These are phyloP conservation scores for Drosophila cognata DNA, from an alignment of 2,888 invertebrate genomes.

Conservation along the genomic window DNA sequence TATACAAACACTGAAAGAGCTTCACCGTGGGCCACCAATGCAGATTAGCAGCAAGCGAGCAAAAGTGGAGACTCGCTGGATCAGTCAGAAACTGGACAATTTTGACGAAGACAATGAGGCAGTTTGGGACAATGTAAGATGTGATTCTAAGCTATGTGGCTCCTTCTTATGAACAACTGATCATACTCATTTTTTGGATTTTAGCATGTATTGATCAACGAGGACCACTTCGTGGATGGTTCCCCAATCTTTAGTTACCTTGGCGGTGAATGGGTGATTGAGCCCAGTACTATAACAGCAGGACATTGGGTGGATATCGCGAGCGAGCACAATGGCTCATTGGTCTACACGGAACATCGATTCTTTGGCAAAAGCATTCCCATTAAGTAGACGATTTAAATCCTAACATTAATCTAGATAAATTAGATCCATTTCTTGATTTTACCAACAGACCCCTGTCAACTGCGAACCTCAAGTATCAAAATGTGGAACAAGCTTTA, in stretches of 20 bases:
- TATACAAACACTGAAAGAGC: constrained; percentile 35
- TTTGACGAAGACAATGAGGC: constrained; percentile 86
- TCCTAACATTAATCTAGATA: background rate
- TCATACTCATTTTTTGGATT: background rate
- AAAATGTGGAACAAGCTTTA: constrained; percentile 88
- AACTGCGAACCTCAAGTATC: constrained; percentile 86
- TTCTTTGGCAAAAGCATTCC: constrained; percentile 91
- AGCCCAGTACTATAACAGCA: constrained; percentile 86
- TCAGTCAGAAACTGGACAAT: constrained; percentile 86
- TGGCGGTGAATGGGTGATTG: constrained; percentile 89
- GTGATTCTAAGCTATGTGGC: background rate
- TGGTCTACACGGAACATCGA: constrained; percentile 91
- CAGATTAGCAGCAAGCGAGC: constrained; percentile 15
- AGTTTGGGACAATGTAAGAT: constrained; percentile 85
- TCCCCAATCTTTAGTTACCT: constrained; percentile 88
- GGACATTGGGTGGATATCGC: constrained; percentile 88
- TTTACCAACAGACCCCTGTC: constrained; percentile 34
- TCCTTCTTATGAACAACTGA: too few relatives aligned
- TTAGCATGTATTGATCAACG: constrained; percentile 85
- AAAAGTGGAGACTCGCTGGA: constrained; percentile 82
- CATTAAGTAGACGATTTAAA: constrained; percentile 86
- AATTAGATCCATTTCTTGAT: background rate
- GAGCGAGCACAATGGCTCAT: constrained; percentile 86
- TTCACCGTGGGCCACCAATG: constrained; percentile 52
- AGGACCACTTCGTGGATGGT: constrained; percentile 83